These are phyloP conservation scores for Kryphioiulus occultus DNA, from an alignment of 2,888 invertebrate species.

Conservation along the genomic window DNA sequence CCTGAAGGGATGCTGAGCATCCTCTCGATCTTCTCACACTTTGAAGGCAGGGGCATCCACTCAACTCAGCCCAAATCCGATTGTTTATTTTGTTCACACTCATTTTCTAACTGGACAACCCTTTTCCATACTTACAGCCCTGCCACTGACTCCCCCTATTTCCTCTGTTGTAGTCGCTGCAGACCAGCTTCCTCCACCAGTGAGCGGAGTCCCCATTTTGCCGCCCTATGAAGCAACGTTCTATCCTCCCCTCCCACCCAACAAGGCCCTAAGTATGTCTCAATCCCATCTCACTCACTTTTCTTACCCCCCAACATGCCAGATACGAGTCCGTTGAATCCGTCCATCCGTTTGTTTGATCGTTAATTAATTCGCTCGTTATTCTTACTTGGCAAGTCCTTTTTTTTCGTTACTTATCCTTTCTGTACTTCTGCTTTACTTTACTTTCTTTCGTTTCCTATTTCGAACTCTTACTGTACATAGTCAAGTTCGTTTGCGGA, in stretches of 20 bases:
- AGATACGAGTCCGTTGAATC: constrained; percentile 42
- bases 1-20: background rate
- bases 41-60: constrained; percentile 33
- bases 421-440: background rate
- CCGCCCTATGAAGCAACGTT: constrained; percentile 55
- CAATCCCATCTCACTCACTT: constrained; percentile 52
- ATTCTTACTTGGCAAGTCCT: background rate
- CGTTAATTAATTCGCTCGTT: constrained; percentile 26
- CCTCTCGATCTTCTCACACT: background rate
- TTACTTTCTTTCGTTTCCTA: background rate
- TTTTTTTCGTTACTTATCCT: background rate
- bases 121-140: constrained; percentile 50
- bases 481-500: background rate
- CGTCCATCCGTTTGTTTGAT: constrained; percentile 45
- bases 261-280: constrained; percentile 55
- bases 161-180: constrained; percentile 55
- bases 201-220: constrained; percentile 55
- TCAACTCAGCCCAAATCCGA: constrained; percentile 33
- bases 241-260: constrained; percentile 55
- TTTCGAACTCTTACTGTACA: background rate
- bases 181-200: constrained; percentile 54
- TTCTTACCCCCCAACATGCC: constrained; percentile 31
- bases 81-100: constrained; percentile 43
- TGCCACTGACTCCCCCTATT: constrained; percentile 51
- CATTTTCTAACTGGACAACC: constrained; percentile 46